phyloP scores from a whole-genome alignment of 2,797 vertebrate genomes.

The Lepidocolaptes lacrymiger region DNA sequence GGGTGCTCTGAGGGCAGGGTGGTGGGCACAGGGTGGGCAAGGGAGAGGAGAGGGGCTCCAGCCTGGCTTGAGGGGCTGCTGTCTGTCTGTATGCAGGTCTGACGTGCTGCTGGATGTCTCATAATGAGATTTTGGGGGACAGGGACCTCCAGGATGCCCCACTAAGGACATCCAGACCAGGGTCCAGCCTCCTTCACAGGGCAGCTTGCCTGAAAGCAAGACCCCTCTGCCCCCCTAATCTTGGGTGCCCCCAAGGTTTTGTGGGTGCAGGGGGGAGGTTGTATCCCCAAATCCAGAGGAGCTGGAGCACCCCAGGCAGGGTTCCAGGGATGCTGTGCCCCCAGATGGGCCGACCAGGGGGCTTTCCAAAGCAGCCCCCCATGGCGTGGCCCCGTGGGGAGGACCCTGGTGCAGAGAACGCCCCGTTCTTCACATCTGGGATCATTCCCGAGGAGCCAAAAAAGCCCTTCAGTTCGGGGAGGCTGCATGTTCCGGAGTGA shows the following conservation, averaged over 20 bases:
- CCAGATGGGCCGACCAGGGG: background rate
- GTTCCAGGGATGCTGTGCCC: background rate
- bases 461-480: background rate
- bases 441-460: background rate
- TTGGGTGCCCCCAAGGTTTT: background rate
- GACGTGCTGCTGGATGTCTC: background rate
- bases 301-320: background rate
- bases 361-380: background rate
- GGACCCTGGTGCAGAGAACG: background rate
- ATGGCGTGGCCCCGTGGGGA: accelerated
- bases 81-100: background rate
- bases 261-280: background rate
- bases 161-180: accelerated
- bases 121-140: accelerated
- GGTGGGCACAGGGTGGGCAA: background rate
- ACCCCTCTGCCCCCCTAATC: background rate
- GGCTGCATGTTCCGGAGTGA: background rate
- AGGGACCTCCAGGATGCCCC: background rate
- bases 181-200: accelerated
- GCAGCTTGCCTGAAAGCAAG: too few relatives aligned
- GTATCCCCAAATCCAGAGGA: background rate
- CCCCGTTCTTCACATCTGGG: background rate
- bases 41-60: background rate
- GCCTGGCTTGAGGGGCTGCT: background rate
- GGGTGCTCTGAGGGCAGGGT: too few relatives aligned